These are phyloP conservation scores for Leistus spinibarbis DNA, from an alignment of 2,888 invertebrate species.

Conservation along the genomic window DNA sequence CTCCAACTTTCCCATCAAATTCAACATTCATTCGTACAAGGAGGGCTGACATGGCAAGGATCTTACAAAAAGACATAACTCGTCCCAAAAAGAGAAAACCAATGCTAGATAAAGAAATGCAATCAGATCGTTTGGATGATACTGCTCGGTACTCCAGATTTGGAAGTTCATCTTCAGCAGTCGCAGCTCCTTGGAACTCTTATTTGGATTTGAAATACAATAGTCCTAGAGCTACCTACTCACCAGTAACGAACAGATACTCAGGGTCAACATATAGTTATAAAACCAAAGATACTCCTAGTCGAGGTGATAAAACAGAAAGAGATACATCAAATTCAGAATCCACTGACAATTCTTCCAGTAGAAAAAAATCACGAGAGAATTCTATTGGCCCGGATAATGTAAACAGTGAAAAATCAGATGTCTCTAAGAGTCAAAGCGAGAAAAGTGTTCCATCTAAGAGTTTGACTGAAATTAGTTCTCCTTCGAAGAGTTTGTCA, in stretches of 20 bases:
- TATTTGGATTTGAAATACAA: slow-evolving; percentile 62
- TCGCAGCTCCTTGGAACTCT: slow-evolving; percentile 68
- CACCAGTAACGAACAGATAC: slow-evolving; percentile 14
- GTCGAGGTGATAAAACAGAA: slow-evolving; percentile 12
- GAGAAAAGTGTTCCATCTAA: slow-evolving; percentile 8
- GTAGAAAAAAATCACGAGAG: background rate
- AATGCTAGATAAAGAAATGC: slow-evolving; percentile 73
- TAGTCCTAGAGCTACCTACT: slow-evolving; percentile 50
- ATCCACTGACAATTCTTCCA: background rate
- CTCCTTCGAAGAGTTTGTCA: background rate
- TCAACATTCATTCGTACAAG: slow-evolving; percentile 66
- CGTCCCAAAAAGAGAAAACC: slow-evolving; percentile 61
- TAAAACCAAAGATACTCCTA: slow-evolving; percentile 16
- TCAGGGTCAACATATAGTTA: slow-evolving; percentile 25
- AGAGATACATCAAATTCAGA: background rate
- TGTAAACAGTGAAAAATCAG: background rate
- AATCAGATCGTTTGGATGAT: slow-evolving; percentile 75
- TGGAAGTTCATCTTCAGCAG: slow-evolving; percentile 62
- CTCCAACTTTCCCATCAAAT: slow-evolving; percentile 71
- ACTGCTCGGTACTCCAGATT: slow-evolving; percentile 70
- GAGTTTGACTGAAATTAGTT: slow-evolving; percentile 9
- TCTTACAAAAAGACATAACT: slow-evolving; percentile 72
- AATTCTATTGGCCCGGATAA: slow-evolving; percentile 15
- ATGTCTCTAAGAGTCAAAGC: background rate
- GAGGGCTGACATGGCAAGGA: slow-evolving; percentile 74